Conservation (phyloP, 1,140 invertebrate species). For the Lutraria rhynchaena region DNA sequence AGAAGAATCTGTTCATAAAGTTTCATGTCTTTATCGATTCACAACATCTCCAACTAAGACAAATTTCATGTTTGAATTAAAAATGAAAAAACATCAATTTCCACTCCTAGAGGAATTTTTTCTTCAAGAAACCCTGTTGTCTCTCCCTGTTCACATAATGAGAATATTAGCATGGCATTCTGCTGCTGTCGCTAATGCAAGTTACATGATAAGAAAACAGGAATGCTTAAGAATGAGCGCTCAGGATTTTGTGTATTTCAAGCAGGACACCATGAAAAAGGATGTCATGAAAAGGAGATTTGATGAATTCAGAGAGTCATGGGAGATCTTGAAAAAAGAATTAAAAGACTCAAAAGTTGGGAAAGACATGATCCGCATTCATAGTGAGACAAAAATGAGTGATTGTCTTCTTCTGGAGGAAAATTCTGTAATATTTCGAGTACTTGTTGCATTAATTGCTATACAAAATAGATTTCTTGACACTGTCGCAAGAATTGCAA, state of each 20-base stretch:
- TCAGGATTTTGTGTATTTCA: conserved; percentile 8
- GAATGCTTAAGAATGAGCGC: conserved; percentile 31
- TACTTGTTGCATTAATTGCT: conserved; percentile 12
- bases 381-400: conserved; percentile 11
- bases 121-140: neutral
- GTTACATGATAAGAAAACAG: conserved; percentile 32
- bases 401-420: conserved; percentile 21
- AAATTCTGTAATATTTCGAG: conserved; percentile 3
- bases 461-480: conserved; percentile 34
- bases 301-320: conserved; percentile 20
- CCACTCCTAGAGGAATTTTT: conserved; percentile 3
- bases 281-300: conserved; percentile 10
- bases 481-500: neutral
- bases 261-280: neutral
- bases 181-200: conserved; percentile 16
- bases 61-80: conserved; percentile 17
- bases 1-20: neutral
- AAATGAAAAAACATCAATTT: neutral
- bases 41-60: neutral
- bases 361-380: neutral
- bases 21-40: neutral
- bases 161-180: conserved; percentile 39
- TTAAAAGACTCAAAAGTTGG: neutral
- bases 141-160: neutral
- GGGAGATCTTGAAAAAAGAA: neutral